phyloP scores from a whole-genome alignment of 2,888 invertebrate species.

The Synanthedon vespiformis region DNA sequence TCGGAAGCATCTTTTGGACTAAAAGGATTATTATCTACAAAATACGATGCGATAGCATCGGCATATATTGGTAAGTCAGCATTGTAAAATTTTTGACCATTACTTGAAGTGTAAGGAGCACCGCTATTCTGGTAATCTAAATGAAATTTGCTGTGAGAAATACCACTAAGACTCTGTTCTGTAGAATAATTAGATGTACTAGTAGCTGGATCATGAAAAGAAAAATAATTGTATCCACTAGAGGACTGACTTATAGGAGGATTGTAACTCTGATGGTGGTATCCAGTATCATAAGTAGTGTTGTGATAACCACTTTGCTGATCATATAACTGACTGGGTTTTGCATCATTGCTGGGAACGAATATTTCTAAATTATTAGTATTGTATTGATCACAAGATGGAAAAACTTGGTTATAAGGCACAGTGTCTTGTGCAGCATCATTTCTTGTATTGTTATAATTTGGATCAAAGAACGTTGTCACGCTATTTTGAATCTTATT shows the following conservation, averaged over 20 bases:
- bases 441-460: slow-evolving; percentile 36
- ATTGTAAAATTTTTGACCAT: too few species aligned
- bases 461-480: slow-evolving; percentile 61
- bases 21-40: too few species aligned
- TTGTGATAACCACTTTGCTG: slow-evolving; percentile 4
- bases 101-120: too few species aligned
- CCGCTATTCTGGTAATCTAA: too few species aligned
- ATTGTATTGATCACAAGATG: slow-evolving; percentile 10
- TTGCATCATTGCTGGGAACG: slow-evolving; percentile 21
- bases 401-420: slow-evolving; percentile 12
- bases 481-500: slow-evolving; percentile 60
- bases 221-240: neutral
- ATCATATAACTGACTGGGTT: slow-evolving; percentile 7
- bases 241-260: neutral
- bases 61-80: too few species aligned
- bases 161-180: neutral
- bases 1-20: too few species aligned
- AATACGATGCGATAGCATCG: too few species aligned
- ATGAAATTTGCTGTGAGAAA: too few species aligned
- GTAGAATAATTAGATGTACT: slow-evolving; percentile 12
- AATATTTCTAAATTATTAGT: slow-evolving; percentile 35
- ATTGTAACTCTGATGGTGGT: slow-evolving; percentile 5
- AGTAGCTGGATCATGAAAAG: slow-evolving; percentile 6
- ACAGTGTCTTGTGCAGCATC: slow-evolving; percentile 16
- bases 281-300: slow-evolving; percentile 7